phyloP scores from a whole-genome alignment of 2,113 vertebrate species.

The Pterocles orientalis region DNA sequence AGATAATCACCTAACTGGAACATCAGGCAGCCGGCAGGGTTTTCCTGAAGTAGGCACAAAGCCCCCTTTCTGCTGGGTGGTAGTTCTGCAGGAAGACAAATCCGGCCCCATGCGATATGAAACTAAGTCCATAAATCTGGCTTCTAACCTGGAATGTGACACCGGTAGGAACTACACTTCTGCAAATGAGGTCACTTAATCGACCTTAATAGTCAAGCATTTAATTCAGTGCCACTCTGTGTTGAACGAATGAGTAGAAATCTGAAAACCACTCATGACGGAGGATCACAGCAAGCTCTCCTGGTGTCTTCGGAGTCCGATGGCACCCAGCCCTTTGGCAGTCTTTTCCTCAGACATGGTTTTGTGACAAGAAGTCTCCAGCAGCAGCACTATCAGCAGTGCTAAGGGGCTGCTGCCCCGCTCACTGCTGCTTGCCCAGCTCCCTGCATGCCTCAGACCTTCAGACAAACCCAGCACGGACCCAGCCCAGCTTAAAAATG shows the following conservation, averaged over 20 bases:
- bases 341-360: background rate
- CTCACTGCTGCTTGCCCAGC: background rate
- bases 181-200: background rate
- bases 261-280: background rate
- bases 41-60: background rate
- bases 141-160: background rate
- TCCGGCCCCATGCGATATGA: fast-evolving
- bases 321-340: background rate
- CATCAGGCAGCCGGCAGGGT: background rate
- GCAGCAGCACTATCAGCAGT: background rate
- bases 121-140: background rate
- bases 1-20: background rate
- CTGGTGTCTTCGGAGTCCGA: background rate
- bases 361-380: background rate
- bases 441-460: background rate
- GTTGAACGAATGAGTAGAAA: background rate
- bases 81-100: background rate
- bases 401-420: background rate
- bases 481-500: background rate
- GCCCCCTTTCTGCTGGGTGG: background rate
- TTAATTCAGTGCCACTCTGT: background rate
- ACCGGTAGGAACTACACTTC: background rate
- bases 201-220: background rate
- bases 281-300: background rate
- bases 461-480: background rate